phyloP scores from a whole-genome alignment of 2,888 invertebrate genomes.

The Synanthedon andrenaeformis region DNA sequence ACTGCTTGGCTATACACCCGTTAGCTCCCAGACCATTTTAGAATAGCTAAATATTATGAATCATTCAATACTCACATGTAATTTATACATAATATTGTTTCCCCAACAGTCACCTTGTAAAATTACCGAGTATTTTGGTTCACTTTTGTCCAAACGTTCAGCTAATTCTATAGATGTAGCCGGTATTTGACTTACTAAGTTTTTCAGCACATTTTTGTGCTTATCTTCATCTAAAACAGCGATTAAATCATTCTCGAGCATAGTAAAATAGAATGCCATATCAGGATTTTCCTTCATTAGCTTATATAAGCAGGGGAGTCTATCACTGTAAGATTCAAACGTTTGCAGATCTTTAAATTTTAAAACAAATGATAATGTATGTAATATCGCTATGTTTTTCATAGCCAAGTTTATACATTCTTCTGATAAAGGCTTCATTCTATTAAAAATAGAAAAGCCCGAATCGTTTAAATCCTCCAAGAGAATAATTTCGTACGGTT shows the following conservation, averaged over 20 bases:
- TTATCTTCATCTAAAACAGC: constrained; percentile 15
- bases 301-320: constrained; percentile 14
- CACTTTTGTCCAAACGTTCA: constrained; percentile 9
- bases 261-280: constrained; percentile 2
- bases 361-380: constrained; percentile 31
- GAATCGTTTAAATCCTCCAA: constrained; percentile 28
- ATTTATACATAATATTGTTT: constrained; percentile 32
- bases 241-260: constrained; percentile 9
- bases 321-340: constrained; percentile 11
- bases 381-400: constrained; percentile 27
- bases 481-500: constrained; percentile 26
- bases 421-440: constrained; percentile 19
- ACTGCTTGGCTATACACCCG: too few relatives aligned
- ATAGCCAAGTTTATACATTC: constrained; percentile 23
- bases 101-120: constrained; percentile 37
- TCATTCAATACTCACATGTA: constrained; percentile 14
- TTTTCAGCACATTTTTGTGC: constrained; percentile 14
- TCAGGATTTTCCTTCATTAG: neutral
- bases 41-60: too few relatives aligned
- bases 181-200: constrained; percentile 8
- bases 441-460: constrained; percentile 25
- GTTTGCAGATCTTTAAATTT: constrained; percentile 24
- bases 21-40: too few relatives aligned
- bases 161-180: neutral
- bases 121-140: constrained; percentile 23